Evolutionary conservation across 1,140 invertebrate species (phyloP).

Genomic region (Lepidurus apus): DNA sequence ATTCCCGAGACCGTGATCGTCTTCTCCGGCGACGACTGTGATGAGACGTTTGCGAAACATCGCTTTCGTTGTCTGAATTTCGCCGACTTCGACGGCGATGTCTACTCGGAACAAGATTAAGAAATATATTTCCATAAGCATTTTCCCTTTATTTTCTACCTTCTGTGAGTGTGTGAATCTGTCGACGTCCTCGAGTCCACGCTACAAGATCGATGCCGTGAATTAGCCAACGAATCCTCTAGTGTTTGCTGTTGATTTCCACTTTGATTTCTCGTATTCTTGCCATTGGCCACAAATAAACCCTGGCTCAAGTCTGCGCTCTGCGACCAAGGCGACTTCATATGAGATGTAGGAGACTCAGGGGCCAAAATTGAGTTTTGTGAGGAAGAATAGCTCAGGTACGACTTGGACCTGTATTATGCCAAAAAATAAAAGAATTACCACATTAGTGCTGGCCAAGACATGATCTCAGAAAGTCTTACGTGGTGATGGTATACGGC

Average conservation of each 20-base stretch:
- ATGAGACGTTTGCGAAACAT: conserved; percentile 70
- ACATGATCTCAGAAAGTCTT: not conserved
- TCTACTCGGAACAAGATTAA: conserved; percentile 46
- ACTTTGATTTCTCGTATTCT: not conserved
- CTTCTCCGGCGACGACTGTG: conserved; percentile 54
- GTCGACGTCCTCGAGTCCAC: conserved; percentile 2
- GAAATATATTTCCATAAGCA: not conserved
- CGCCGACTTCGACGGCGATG: conserved; percentile 69
- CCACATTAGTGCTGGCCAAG: not conserved
- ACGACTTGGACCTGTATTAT: conserved; percentile 3
- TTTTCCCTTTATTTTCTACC: not conserved
- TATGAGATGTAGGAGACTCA: not conserved
- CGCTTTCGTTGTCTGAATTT: conserved; percentile 81
- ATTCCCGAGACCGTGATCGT: conserved; percentile 58
- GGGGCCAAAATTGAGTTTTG: not conserved
- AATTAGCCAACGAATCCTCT: not conserved
- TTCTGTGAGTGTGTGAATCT: not conserved
- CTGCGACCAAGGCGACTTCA: not conserved
- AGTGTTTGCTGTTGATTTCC: not conserved
- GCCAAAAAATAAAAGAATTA: not conserved
- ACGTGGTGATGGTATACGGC: not conserved
- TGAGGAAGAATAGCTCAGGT: not conserved
- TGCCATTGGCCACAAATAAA: not conserved
- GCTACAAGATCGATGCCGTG: not conserved
- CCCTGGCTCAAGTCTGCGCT: not conserved